Evolutionary conservation across 1,140 invertebrate genomes (phyloP), one percentile per base, ranked within the genome.

Genomic region (Gryon sp.): DNA sequence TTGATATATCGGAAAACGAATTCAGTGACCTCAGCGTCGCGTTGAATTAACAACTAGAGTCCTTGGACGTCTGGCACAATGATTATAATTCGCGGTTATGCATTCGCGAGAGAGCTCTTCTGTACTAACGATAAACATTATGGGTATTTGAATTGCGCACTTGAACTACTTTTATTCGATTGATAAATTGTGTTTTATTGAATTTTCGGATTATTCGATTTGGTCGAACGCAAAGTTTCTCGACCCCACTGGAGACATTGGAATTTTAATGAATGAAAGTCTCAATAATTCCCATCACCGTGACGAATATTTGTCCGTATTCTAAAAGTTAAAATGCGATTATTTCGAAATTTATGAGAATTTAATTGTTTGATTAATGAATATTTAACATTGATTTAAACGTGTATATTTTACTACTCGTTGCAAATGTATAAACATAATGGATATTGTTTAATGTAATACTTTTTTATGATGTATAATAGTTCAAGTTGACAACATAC

Each of bases 21-120:
- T 69, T 69, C 76, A 75, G 48, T 65, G 55, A 70, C 59, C 65
- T 38, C 20, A 45, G 41, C 11, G 19, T 15, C 16, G 20, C 22
- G 7, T 43, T 65, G 15, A 80, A 76, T 68, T 69, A 57, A 26
- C 43, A 78, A 52, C 69, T 57, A 46, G 77, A 75, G 76, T 76
- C 74, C 76, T 80, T 78, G 74, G 69, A 78, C 59, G 75, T 66
- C 62, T 69, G 53, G 18, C 52, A 32, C 55, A 50, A 63, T 41
- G 43, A 12, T 26, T 46, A 12, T 46, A 38, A 52, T 48, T 15
- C 3, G 24, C 11, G 16, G 9, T 57, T 57, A 46, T 78, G 45
- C 36, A 46, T 62, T 34, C 34, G 16, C 53, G 11, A 65, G 6
- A 14, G 48, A n/a, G 1, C 19, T 34, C n/a, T 36, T 34, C 16